Percentiles rank a stretch among this genome's conserved stretches.
Evolutionary conservation across 2,797 vertebrate genomes (phyloP).

Genomic region (Poliocrania exsul): DNA sequence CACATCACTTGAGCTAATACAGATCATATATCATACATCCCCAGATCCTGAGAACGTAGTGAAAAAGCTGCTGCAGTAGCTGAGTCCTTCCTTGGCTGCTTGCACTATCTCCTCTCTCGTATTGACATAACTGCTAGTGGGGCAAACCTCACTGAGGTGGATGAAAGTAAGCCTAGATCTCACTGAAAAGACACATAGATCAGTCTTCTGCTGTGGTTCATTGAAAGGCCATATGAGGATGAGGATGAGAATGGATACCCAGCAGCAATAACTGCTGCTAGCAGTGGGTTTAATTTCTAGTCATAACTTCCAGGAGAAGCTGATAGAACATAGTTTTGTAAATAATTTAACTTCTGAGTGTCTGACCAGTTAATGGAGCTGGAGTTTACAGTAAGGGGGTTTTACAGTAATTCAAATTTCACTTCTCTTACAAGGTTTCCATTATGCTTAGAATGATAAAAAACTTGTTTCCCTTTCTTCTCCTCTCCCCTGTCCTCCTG

Average conservation of each 20-base stretch:
- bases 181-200: neutral
- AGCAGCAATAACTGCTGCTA: neutral
- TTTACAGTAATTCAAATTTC: neutral
- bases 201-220: neutral
- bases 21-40: neutral
- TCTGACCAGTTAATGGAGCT: neutral
- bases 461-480: neutral
- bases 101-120: accelerated
- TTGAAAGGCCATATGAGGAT: neutral
- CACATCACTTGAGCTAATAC: neutral
- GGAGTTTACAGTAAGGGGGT: neutral
- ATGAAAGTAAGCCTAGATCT: neutral
- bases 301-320: neutral
- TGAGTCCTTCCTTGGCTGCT: neutral
- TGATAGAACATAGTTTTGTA: neutral
- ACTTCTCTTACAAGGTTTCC: neutral
- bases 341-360: neutral
- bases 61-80: neutral
- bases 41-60: neutral
- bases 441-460: neutral
- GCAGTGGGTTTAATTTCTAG: neutral
- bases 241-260: neutral
- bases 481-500: neutral
- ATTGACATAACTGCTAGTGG: neutral
- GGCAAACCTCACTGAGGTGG: neutral